Base-by-base conservation (phyloP, 2,113 vertebrate species). In the Addax nasomaculatus region DNA sequence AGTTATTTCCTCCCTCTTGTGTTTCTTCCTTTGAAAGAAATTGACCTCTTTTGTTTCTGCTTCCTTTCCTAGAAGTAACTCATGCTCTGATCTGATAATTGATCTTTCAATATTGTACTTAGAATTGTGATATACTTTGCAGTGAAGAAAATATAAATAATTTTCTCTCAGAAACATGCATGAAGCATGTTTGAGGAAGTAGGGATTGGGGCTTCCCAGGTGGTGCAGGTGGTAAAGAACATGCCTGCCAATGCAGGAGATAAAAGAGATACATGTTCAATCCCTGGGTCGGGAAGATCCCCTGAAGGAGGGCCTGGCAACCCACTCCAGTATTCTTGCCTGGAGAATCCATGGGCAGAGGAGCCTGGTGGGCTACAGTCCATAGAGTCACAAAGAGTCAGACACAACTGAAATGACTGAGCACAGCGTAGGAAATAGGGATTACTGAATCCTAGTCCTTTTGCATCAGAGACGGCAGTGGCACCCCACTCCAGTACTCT, bases 11-110 rank as follows among this genome's bases (percentile, higher is more conserved):
- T 93, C 95, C 49, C 76, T 90, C 78, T 97, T 78, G 23, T 89
- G 14, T 95, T 43, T 89, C 51, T 90, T 91, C 39, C 81, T 76
- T 92, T 93, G 93, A 93, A 93, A 96, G 73, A 95, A n/a, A 36
- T 64, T 93, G 57, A 89, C 95, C 83, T 93, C 89, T 73, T 97
- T 97, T 70, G 30, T 93, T 96, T 93, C 93, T 97, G 90, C 64
- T 89, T 83, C 87, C 76, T 88, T 94, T 97, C 85, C 62, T 95
- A 84, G 81, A 94, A 94, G 49, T 94, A 91, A 90, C 64, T 85
- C 62, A 89, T 51, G n/a, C 60, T 93, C 23, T 62, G 43, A 96
- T 94, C 81, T 47, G 64, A 93, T 89, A 90, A 85, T 53, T 92
- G 25, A 36, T 73, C 60, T 95, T 94, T 93, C 85, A 94, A 39